Base-by-base conservation (phyloP, 2,888 invertebrate genomes). In the Oxystoma pomonae region DNA sequence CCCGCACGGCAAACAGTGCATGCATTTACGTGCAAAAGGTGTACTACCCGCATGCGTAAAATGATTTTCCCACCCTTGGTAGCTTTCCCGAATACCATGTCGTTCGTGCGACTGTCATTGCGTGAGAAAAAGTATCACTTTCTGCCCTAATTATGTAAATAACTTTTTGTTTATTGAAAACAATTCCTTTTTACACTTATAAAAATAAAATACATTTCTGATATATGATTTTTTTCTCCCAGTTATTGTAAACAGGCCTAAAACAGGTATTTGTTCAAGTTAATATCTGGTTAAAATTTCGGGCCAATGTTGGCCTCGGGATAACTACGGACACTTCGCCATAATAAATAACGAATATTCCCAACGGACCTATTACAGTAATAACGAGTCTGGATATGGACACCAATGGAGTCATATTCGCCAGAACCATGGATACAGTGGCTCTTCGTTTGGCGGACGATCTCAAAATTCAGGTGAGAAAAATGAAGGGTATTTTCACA, bases 261-360 rank as follows among this genome's bases (percentile, higher is more conserved):
- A 53, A 3, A 53, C 16, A 17, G 61, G 57, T 59, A 35, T 35
- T 12, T n/a, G 12, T 7, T 35, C 35, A 12, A 35, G 35, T 35
- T 35, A 3, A 7, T 21, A 51, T 60, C 55, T 60, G 60, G 68
- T 68, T 70, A 77, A 76, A 75, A 80, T 80, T 76, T 76, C 77
- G 74, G 77, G 75, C 73, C 73, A 73, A 65, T 67, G 67, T 74
- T 80, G 80, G 80, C 80, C 81, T 80, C 80, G 79, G 73, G 85
- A 86, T 74, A 82, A 81, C 58, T 83, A 84, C 80, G 85, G 85
- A 1, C 85, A 85, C 68, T 82, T 84, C 72, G 83, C 84, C 68
- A 84, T 85, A 84, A 80, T 69, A 76, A 77, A 65, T 22, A 50
- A 51, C 5, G 51, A 55, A 20, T 55, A 58, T 12, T 49, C 58